These are phyloP conservation scores for Sphenopsis melanotis DNA, from an alignment of 2,797 vertebrate genomes.

Conservation along the genomic window DNA sequence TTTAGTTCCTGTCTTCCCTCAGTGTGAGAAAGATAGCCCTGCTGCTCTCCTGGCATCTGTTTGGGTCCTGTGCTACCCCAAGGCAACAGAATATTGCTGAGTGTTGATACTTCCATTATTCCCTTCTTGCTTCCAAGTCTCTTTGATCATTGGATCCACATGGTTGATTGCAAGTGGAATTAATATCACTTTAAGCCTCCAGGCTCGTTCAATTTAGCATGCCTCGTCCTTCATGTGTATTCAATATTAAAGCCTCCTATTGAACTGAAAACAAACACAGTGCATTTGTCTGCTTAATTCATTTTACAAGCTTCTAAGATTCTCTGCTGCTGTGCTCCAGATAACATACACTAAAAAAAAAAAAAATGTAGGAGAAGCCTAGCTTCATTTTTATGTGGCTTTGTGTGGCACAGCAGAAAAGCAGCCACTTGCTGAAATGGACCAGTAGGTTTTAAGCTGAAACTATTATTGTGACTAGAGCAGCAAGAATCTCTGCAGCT, in stretches of 20 bases:
- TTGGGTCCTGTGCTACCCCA: neutral
- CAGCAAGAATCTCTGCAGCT: neutral
- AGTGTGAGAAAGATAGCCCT: neutral
- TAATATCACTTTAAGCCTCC: slow-evolving; percentile 45
- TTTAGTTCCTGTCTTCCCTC: neutral
- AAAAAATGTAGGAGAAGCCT: neutral
- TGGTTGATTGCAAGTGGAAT: slow-evolving; percentile 56
- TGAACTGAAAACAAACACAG: slow-evolving; percentile 42
- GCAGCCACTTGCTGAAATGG: neutral
- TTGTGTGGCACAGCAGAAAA: slow-evolving; percentile 8
- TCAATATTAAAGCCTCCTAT: slow-evolving; percentile 49
- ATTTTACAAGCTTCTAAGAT: slow-evolving; percentile 28
- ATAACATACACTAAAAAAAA: neutral
- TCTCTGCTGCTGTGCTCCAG: neutral
- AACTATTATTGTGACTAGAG: neutral
- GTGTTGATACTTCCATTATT: slow-evolving; percentile 58
- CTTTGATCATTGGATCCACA: slow-evolving; percentile 60
- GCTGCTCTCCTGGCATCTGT: slow-evolving; percentile 22
- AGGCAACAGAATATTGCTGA: neutral
- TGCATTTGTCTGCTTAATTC: slow-evolving; percentile 43
- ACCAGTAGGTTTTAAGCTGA: neutral
- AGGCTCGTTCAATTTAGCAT: slow-evolving; percentile 34
- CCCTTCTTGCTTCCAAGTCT: slow-evolving; percentile 29
- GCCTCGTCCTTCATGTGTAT: slow-evolving; percentile 46
- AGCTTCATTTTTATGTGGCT: neutral